A percentile compares a stretch with the other conserved stretches of the same genome.
These are phyloP conservation scores for Neodontobutis hainanensis DNA, from an alignment of 2,113 vertebrate genomes.

Conservation along the genomic window DNA sequence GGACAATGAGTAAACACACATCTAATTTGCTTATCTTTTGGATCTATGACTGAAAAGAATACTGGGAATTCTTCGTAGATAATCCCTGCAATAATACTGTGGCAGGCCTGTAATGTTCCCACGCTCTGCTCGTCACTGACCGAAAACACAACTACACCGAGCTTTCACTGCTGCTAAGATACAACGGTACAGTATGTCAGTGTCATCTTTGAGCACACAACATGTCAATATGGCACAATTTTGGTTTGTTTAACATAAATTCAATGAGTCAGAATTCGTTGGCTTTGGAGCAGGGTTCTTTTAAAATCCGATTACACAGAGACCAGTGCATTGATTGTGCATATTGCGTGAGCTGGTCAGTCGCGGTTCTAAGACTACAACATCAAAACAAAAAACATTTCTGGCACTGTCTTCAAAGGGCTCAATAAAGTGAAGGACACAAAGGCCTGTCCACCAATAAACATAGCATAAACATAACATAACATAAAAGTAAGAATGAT, in stretches of 20 bases:
- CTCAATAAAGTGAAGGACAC: constrained; percentile 36
- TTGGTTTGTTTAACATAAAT: not conserved
- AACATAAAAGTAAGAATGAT: not conserved
- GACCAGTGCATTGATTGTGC: constrained; percentile 4
- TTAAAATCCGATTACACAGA: constrained; percentile 15
- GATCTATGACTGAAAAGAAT: not conserved
- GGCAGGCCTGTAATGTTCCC: constrained; percentile 30
- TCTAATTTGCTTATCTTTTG: not conserved
- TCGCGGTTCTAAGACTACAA: not conserved
- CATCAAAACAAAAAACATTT: constrained; percentile 4
- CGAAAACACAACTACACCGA: constrained; percentile 5
- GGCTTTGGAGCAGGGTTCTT: constrained; percentile 8
- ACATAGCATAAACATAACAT: constrained; percentile 5
- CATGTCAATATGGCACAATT: not conserved
- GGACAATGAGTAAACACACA: not conserved
- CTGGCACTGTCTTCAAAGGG: not conserved
- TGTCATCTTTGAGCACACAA: not conserved
- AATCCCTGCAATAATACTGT: not conserved
- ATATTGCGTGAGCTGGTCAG: not conserved
- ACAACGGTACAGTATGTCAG: not conserved
- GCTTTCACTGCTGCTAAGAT: not conserved
- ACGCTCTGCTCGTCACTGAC: constrained; percentile 22
- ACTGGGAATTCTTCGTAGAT: not conserved
- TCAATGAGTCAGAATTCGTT: not conserved
- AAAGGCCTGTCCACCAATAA: not conserved